A percentile compares a stretch with the other conserved stretches of the same genome.
phyloP scores from a whole-genome alignment of 30 jellyfish, hydroid and myxozoan species.

The Catostylus mosaicus region DNA sequence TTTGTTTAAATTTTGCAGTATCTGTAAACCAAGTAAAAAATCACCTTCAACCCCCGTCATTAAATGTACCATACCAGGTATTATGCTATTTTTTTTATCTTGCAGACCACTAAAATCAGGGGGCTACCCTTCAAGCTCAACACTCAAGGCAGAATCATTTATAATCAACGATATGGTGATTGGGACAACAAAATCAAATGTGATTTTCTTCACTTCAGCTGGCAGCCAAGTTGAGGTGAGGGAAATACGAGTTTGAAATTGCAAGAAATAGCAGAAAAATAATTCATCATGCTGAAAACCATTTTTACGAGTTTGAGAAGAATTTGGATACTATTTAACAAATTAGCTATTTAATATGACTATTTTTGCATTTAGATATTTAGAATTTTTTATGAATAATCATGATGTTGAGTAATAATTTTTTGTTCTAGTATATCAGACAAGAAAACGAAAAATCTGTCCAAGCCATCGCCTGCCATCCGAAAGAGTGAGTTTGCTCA shows the following conservation, averaged over 20 bases:
- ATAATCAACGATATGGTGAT: constrained; percentile 70
- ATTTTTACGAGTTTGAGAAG: not conserved
- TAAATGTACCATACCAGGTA: no score
- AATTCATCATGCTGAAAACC: no score
- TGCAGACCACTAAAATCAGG: constrained; percentile 35
- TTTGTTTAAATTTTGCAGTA: no score
- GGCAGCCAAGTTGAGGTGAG: constrained; percentile 81
- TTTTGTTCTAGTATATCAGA: constrained; percentile 31
- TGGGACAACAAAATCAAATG: constrained; percentile 67
- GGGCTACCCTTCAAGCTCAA: constrained; percentile 72
- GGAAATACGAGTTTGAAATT: no score
- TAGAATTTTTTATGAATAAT: no score
- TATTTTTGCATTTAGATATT: no score
- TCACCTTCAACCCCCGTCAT: no score
- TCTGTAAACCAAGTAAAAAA: no score
- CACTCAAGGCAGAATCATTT: constrained; percentile 59
- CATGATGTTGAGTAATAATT: no score
- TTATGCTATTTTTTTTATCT: not conserved
- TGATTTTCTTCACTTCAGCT: constrained; percentile 66
- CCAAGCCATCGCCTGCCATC: constrained; percentile 90
- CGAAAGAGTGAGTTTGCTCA: constrained; percentile 62
- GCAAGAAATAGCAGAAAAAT: no score
- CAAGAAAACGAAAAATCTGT: constrained; percentile 79
- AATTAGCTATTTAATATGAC: no score
- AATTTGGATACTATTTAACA: not conserved